Base-by-base conservation (phyloP, 2,888 invertebrate species). In the Cenopis cana region DNA sequence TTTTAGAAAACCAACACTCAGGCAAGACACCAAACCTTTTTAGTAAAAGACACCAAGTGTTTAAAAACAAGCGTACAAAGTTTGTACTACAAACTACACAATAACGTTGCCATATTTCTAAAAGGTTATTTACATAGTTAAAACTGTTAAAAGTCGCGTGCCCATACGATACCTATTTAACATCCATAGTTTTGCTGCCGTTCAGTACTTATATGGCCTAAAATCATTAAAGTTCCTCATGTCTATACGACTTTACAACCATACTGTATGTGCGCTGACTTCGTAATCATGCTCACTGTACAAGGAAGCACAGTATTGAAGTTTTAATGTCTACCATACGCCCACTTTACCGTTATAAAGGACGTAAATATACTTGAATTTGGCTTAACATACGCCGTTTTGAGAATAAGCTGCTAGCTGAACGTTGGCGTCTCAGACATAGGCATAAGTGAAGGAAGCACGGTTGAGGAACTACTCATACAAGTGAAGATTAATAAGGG, bases 401-500 rank as follows among this genome's bases (percentile, higher is more conserved):
- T 52, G 14, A 14, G 33, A 11, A 36, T 46, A 61, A 33, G 8
- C 14, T 33, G 49, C 49, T 33, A 0, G 20, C 18, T 24, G 52
- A 38, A 18, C 38, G 20, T 4, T 64, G 38, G 8, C 52, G 29
- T 17, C 55, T 55, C 24, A 24, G 24, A 24, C 24, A 50, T 52
- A 33, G 57, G 29, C 46, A n/a, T 46, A 46, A 29, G 20, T 17
- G 56, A 59, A 60, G 65, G 70, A 70, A 66, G 65, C 36, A 70
- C 50, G 70, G 70, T 70, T 66, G 59, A 70, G 54, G 38, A 14
- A 66, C 33, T 66, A 60, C 70, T 55, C 33, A 66, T 46, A 60
- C 17, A 70, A 57, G 38, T 64, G 36, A 11, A 70, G 70, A 70
- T 70, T 66, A 60, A 65, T 70, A 52, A 54, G 12, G n/a, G n/a